Evolutionary conservation across 2,888 invertebrate species (phyloP).

Genomic region (Thera britannica): DNA sequence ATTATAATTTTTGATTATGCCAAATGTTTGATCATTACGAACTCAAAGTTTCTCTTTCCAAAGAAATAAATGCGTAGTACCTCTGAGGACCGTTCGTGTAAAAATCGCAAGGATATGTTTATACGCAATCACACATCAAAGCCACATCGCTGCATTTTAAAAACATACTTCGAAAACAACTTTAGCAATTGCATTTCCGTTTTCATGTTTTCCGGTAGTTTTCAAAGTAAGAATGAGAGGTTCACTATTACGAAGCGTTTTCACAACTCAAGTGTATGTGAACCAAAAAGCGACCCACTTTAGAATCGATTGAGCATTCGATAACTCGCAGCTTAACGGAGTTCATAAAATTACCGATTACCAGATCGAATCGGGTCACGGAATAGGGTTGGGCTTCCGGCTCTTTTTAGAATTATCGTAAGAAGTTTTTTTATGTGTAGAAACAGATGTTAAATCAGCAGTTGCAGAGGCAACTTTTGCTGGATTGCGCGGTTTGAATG

Average conservation of each 20-base stretch:
- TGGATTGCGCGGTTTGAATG: too few species aligned
- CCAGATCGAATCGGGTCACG: constrained; percentile 37
- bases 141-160: neutral
- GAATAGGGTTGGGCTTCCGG: constrained; percentile 15
- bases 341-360: constrained; percentile 40
- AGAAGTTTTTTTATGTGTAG: neutral
- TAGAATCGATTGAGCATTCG: constrained; percentile 42
- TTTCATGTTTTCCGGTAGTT: constrained; percentile 22
- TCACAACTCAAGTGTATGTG: constrained; percentile 27
- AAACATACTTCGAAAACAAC: neutral
- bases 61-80: too few species aligned
- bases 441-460: too few species aligned
- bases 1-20: too few species aligned
- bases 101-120: neutral
- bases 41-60: too few species aligned
- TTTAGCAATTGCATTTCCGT: constrained; percentile 11
- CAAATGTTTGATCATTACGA: too few species aligned
- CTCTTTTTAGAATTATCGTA: neutral
- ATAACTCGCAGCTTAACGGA: constrained; percentile 41
- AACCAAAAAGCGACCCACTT: constrained; percentile 40
- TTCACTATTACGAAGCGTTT: constrained; percentile 21
- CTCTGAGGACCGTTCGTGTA: too few species aligned
- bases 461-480: too few species aligned
- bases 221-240: constrained; percentile 18
- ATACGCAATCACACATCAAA: neutral